A percentile compares a stretch with the other conserved stretches of the same genome.
These are phyloP conservation scores for Coluber constrictor DNA, from an alignment of 2,797 vertebrate species.

Conservation along the genomic window DNA sequence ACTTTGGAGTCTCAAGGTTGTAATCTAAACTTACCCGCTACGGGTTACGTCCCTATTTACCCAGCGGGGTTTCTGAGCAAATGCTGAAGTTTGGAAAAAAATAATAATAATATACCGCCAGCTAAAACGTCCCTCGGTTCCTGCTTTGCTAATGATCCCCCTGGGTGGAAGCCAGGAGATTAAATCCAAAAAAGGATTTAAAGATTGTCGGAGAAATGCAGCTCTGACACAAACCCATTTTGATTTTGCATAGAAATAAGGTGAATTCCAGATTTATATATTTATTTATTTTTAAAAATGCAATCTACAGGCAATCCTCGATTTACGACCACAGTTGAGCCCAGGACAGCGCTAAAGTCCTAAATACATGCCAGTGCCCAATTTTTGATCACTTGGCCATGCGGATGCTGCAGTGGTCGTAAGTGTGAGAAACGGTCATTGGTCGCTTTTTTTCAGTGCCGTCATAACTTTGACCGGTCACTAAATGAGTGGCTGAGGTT, in stretches of 20 bases:
- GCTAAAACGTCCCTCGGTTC: not conserved
- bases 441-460: too few species aligned
- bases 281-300: not conserved
- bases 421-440: too few species aligned
- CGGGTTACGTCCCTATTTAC: not conserved
- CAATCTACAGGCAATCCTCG: not conserved
- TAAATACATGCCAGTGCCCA: too few species aligned
- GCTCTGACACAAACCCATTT: not conserved
- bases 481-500: too few species aligned
- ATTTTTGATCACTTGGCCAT: too few species aligned
- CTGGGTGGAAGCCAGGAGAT: not conserved
- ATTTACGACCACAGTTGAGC: too few species aligned
- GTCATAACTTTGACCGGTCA: too few species aligned
- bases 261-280: not conserved
- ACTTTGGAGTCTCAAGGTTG: not conserved
- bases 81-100: not conserved
- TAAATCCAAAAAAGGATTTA: not conserved
- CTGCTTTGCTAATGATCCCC: not conserved
- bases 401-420: too few species aligned
- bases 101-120: too few species aligned
- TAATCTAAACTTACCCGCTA: not conserved
- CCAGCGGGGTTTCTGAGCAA: not conserved
- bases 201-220: not conserved
- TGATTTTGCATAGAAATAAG: too few species aligned
- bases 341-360: too few species aligned